A percentile compares a stretch with the other conserved stretches of the same genome.
These are phyloP conservation scores for Pseudorhombus dupliciocellatus DNA, from an alignment of 2,113 vertebrate species.

Conservation along the genomic window DNA sequence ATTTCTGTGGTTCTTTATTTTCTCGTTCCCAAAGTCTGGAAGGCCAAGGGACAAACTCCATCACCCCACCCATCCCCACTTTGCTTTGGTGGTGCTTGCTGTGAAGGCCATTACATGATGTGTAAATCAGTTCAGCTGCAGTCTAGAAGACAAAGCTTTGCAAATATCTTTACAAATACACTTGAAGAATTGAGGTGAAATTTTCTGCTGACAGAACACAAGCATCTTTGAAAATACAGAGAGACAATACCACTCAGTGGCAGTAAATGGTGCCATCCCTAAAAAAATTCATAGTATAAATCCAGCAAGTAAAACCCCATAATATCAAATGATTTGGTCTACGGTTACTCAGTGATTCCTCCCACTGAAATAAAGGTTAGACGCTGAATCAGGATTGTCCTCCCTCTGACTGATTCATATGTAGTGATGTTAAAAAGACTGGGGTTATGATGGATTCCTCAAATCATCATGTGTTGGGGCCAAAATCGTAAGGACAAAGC, in stretches of 20 bases:
- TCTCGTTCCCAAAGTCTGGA: conserved; percentile 33
- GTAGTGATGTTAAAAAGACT: conserved; percentile 47
- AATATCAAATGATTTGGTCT: conserved; percentile 30
- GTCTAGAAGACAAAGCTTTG: conserved; percentile 27
- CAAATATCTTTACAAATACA: conserved; percentile 37
- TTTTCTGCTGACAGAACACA: conserved; percentile 7
- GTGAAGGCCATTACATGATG: conserved; percentile 30
- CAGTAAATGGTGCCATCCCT: background rate
- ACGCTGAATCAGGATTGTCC: conserved; percentile 6
- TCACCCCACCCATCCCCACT: conserved; percentile 22
- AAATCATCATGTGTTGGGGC: conserved; percentile 49
- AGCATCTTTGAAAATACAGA: background rate
- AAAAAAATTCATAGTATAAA: too few relatives aligned
- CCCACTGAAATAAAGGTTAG: conserved; percentile 36
- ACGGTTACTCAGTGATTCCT: conserved; percentile 29
- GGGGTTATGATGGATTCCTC: conserved; percentile 32
- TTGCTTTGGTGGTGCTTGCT: conserved; percentile 44
- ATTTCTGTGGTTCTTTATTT: conserved; percentile 24
- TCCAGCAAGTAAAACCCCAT: too few relatives aligned
- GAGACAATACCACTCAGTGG: background rate
- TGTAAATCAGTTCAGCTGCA: conserved; percentile 31
- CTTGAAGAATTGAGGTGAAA: conserved; percentile 12
- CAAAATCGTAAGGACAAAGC: conserved; percentile 58
- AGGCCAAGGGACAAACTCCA: conserved; percentile 44
- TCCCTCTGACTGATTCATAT: conserved; percentile 42